Evolutionary conservation across 2,888 invertebrate genomes (phyloP), one percentile per base, ranked within the genome.

Genomic region (Drosophila borealis): DNA sequence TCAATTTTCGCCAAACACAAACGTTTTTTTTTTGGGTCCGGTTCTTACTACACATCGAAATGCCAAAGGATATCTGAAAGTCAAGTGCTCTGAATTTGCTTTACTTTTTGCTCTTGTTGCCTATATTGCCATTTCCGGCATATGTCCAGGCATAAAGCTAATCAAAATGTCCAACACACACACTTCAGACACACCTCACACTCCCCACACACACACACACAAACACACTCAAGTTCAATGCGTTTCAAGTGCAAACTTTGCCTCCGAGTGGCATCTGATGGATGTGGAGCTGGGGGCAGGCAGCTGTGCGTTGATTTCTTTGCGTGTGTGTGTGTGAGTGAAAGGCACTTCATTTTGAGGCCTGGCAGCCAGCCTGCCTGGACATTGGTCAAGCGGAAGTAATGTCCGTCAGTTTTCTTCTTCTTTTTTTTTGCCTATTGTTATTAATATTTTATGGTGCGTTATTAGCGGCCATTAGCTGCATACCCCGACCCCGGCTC

Each of bases 161-260:
- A 83, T 83, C 83, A 83, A 89, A 87, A 84, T 87, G 85, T 89
- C 83, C 72, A 73, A 70, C 69, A 75, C 82, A 83, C 59, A 72
- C 84, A 70, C 56, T 37, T 45, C 54, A 44, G 53, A 64, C 48
- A 34, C 37, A n/a, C 5, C n/a, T n/a, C 60, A 59, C 61, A 36
- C 46, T 37, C 45, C 41, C 41, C 55, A 44, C 46, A 51, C 66
- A 46, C 50, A 55, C 56, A 61, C 61, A 54, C 50, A 41, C 39
- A 54, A 42, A 48, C 56, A 72, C 45, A 69, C 78, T 66, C 50
- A 54, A 63, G 55, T 54, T 75, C 45, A 56, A 69, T 79, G 62
- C 68, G 61, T 67, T 80, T 84, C 57, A 53, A 84, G 79, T 78
- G 80, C 80, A 82, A 86, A 82, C 64, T 82, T 79, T 65, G 76